A percentile compares a stretch with the other conserved stretches of the same genome.
Conservation (phyloP, 2,888 invertebrate genomes). For the Xylocampa areola region DNA sequence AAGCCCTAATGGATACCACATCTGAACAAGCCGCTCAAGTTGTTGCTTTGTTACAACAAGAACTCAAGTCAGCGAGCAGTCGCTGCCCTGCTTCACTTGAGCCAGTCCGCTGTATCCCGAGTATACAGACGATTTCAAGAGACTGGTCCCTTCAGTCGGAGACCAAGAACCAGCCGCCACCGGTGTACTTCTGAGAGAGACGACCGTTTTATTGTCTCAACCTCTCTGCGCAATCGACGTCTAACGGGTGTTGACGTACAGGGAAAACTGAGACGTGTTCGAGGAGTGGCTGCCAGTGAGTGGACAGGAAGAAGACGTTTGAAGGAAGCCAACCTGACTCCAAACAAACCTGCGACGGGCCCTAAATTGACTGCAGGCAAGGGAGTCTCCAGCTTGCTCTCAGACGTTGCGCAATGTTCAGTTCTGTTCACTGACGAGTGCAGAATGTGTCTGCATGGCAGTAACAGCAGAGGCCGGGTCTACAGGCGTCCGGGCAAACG, state of each 20-base stretch:
- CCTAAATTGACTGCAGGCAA: constrained; percentile 41
- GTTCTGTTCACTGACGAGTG: constrained; percentile 23
- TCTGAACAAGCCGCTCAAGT: constrained; percentile 31
- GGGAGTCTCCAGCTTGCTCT: constrained; percentile 12
- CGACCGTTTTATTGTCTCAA: constrained; percentile 36
- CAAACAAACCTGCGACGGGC: constrained; percentile 45
- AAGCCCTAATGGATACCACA: constrained; percentile 33
- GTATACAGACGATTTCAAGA: constrained; percentile 39
- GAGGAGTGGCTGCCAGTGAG: constrained; percentile 21
- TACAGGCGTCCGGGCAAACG: constrained; percentile 27
- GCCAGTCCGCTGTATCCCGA: constrained; percentile 42
- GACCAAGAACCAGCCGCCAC: constrained; percentile 28
- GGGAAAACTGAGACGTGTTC: background rate
- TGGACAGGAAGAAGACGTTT: constrained; percentile 53
- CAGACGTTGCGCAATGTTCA: constrained; percentile 7
- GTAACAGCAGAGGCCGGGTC: constrained; percentile 8
- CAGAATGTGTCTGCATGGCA: constrained; percentile 20
- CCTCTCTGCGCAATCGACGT: constrained; percentile 45
- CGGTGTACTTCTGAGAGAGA: constrained; percentile 41
- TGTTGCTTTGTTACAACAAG: constrained; percentile 33
- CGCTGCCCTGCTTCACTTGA: constrained; percentile 32
- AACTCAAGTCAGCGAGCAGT: constrained; percentile 7
- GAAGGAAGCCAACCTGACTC: constrained; percentile 38
- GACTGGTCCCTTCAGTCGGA: constrained; percentile 34
- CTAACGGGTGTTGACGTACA: constrained; percentile 41